A percentile compares a stretch with the other conserved stretches of the same genome.
phyloP scores from a whole-genome alignment of 2,113 vertebrate genomes.

The Rattus rattus region DNA sequence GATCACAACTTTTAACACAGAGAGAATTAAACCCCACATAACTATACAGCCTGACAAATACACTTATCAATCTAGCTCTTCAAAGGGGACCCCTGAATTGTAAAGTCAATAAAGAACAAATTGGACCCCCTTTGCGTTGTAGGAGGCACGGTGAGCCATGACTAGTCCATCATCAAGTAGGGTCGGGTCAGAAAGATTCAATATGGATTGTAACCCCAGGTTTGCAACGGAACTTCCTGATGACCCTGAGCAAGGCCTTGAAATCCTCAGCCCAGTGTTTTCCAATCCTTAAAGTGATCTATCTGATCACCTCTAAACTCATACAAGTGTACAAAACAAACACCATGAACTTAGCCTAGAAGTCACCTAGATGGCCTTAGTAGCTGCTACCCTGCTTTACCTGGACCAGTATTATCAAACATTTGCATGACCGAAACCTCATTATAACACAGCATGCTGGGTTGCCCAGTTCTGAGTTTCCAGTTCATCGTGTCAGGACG shows the following conservation, averaged over 20 bases:
- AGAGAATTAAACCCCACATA: neutral
- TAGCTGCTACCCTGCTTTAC: neutral
- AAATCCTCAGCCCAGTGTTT: slow-evolving; percentile 6
- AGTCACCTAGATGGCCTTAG: neutral
- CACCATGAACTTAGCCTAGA: neutral
- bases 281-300: neutral
- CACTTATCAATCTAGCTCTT: slow-evolving; percentile 12
- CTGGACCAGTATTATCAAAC: neutral
- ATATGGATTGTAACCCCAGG: neutral
- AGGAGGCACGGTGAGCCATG: neutral
- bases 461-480: neutral
- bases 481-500: neutral
- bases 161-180: neutral
- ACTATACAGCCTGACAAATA: neutral
- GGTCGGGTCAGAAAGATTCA: neutral
- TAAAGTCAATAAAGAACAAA: neutral
- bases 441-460: neutral
- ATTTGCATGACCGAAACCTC: neutral
- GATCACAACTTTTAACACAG: neutral
- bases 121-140: neutral
- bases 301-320: slow-evolving; percentile 1
- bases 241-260: neutral
- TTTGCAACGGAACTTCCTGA: neutral
- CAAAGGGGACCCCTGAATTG: neutral
- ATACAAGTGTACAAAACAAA: neutral